These are phyloP conservation scores for Mus musculus DNA, from an alignment of 2,113 vertebrate genomes.

Conservation along the genomic window DNA sequence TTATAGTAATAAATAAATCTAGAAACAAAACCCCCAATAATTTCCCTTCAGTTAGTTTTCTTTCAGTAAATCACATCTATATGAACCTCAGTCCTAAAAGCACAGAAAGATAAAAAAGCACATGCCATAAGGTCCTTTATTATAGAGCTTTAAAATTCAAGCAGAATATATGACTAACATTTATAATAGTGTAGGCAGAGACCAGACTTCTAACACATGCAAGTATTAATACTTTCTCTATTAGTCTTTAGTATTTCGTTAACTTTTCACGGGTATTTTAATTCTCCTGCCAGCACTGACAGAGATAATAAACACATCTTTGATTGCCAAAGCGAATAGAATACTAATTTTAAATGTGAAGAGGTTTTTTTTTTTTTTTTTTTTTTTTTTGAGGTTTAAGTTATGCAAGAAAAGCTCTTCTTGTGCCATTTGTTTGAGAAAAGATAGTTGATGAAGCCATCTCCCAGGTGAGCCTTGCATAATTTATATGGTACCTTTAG, in stretches of 20 bases:
- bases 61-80: neutral
- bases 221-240: neutral
- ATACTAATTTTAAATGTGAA: conserved; percentile 52
- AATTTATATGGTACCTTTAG: conserved; percentile 22
- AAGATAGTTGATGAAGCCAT: conserved; percentile 19
- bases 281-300: conserved; percentile 9
- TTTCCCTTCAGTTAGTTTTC: neutral
- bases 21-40: neutral
- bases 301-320: conserved; percentile 20
- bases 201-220: neutral
- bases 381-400: neutral
- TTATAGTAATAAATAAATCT: too few species aligned
- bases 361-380: neutral
- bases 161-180: neutral
- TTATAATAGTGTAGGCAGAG: neutral
- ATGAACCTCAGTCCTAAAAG: neutral
- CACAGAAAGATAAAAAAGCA: neutral
- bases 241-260: neutral
- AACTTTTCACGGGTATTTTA: neutral
- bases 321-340: neutral
- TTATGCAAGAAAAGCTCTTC: neutral
- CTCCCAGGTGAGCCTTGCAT: neutral
- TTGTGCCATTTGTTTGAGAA: conserved; percentile 11
- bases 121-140: neutral
- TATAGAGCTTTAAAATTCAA: conserved; percentile 22